These are phyloP conservation scores for Dermatemys mawii DNA, from an alignment of 2,113 vertebrate genomes.

Conservation along the genomic window DNA sequence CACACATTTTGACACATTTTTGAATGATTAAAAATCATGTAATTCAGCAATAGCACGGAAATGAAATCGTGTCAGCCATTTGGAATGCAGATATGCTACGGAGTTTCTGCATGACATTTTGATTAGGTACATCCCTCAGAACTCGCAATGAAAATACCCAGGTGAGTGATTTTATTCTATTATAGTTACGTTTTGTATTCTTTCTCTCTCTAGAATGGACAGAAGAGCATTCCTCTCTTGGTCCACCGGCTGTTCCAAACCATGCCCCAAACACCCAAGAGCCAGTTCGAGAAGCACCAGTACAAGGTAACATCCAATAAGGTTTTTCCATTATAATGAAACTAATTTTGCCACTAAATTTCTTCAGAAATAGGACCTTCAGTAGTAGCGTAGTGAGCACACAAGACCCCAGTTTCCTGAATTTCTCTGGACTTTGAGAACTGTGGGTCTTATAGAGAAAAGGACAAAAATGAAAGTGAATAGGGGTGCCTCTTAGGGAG, in stretches of 20 bases:
- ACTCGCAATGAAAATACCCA: background rate
- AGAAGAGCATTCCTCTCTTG: conserved; percentile 88
- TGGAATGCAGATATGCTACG: background rate
- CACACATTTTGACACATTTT: background rate
- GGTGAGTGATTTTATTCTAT: background rate
- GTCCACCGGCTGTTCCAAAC: conserved; percentile 84
- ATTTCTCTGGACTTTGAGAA: background rate
- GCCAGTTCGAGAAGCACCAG: conserved; percentile 88
- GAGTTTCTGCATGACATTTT: background rate
- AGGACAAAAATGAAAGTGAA: background rate
- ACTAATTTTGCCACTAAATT: background rate
- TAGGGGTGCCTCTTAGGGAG: background rate
- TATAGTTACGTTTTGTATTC: background rate
- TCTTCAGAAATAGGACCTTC: background rate
- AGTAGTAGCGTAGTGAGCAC: rapidly evolving
- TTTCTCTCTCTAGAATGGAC: conserved; percentile 91
- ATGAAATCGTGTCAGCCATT: background rate
- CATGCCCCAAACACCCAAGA: conserved; percentile 90
- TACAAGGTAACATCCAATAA: conserved; percentile 78
- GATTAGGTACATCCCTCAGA: background rate
- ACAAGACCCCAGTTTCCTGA: background rate
- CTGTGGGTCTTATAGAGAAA: background rate
- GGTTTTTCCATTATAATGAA: background rate
- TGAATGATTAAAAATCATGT: background rate
- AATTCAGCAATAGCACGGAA: background rate